Percentiles rank a stretch among this genome's conserved stretches.
These are phyloP conservation scores for Chrysochloris asiatica DNA, from an alignment of 2,113 vertebrate genomes.

Conservation along the genomic window DNA sequence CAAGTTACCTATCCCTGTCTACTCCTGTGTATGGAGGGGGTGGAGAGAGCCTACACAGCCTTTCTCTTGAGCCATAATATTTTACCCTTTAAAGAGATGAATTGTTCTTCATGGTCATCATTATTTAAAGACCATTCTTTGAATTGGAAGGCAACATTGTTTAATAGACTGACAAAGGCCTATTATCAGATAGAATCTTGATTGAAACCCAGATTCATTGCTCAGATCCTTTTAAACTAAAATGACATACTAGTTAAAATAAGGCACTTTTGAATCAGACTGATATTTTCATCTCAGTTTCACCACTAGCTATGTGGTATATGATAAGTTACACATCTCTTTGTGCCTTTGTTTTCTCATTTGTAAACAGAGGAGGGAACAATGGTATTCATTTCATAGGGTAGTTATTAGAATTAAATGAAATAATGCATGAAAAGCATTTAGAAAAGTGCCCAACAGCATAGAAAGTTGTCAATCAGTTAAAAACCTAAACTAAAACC, in stretches of 20 bases:
- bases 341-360: slow-evolving; percentile 4
- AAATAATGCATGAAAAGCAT: slow-evolving; percentile 9
- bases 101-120: slow-evolving; percentile 25
- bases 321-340: not conserved
- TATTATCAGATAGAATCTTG: not conserved
- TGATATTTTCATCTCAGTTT: slow-evolving; percentile 20
- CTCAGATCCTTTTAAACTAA: not conserved
- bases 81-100: slow-evolving; percentile 24
- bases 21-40: too few relatives aligned
- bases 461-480: not conserved
- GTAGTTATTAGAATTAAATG: slow-evolving; percentile 22
- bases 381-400: not conserved
- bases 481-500: not conserved
- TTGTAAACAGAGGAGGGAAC: not conserved
- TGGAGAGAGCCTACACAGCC: too few relatives aligned
- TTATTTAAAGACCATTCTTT: slow-evolving; percentile 21
- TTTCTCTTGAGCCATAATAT: too few relatives aligned
- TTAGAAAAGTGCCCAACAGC: not conserved
- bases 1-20: too few relatives aligned
- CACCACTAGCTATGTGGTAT: not conserved
- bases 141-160: not conserved
- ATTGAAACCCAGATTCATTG: not conserved
- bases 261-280: not conserved
- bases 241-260: not conserved
- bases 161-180: not conserved